phyloP scores from a whole-genome alignment of 2,888 invertebrate genomes.

The Nezara viridula region DNA sequence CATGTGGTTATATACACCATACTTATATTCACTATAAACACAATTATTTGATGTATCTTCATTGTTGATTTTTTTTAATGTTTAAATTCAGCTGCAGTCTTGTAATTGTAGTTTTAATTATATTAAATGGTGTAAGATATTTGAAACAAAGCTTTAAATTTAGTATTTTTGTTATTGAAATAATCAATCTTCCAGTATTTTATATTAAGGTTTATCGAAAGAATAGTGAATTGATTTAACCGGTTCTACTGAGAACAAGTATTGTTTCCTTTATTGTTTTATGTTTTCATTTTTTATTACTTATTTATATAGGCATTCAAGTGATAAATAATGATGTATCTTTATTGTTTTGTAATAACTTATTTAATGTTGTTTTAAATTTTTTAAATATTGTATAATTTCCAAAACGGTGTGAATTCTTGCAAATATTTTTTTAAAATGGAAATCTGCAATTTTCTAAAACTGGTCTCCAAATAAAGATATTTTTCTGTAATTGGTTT shows the following conservation, averaged over 20 bases:
- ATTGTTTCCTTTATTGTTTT: slow-evolving; percentile 49
- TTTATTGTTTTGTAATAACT: slow-evolving; percentile 18
- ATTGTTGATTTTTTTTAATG: slow-evolving; percentile 26
- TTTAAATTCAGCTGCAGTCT: background rate
- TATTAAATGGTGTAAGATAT: slow-evolving; percentile 22
- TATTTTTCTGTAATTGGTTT: slow-evolving; percentile 31
- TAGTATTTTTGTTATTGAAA: slow-evolving; percentile 39
- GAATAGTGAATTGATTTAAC: background rate
- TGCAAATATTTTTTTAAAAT: slow-evolving; percentile 3
- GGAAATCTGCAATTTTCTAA: background rate
- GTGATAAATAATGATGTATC: slow-evolving; percentile 4
- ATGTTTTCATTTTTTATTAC: slow-evolving; percentile 39
- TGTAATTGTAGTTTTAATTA: slow-evolving; percentile 28
- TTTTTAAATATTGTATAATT: slow-evolving; percentile 13
- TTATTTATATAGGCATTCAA: slow-evolving; percentile 14
- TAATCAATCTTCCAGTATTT: slow-evolving; percentile 40
- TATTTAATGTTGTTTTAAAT: slow-evolving; percentile 36
- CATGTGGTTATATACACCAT: slow-evolving; percentile 34
- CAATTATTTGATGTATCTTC: background rate
- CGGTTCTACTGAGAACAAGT: background rate
- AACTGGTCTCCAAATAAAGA: slow-evolving; percentile 52
- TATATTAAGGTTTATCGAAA: background rate
- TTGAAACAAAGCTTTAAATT: slow-evolving; percentile 45
- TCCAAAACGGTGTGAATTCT: background rate
- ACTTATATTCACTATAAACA: background rate